Evolutionary conservation across 1,140 invertebrate genomes (phyloP), one percentile per base, ranked within the genome.

Genomic region (Drosophila biarmipes): DNA sequence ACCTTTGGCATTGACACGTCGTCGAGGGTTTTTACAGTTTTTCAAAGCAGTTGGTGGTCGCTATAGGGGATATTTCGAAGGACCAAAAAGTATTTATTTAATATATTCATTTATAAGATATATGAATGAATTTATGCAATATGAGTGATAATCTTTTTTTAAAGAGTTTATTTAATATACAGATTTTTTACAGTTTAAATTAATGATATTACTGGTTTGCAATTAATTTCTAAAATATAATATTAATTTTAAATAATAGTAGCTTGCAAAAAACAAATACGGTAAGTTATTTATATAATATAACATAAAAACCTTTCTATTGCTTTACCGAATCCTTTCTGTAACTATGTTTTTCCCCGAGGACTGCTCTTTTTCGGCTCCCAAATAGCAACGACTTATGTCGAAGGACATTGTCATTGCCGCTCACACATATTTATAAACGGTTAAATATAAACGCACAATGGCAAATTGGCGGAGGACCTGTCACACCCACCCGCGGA

Each of bases 1-100:
- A 77, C 73, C 67, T 68, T 78, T 78, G 78, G 59, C 61, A 82
- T 77, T 77, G 68, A 82, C 79, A 73, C 54, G 54, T 59, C 62
- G 59, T 66, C 56, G 35, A 54, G 51, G 42, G 56, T 40, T 37
- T 38, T 51, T 40, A 40, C 42, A 55, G 42, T 34, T 37, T 35
- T 34, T 61, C 19, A 19, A 31, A 40, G 43, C 59, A 64, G 63
- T 67, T 10, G 15, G 2, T 12, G 8, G 17, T 58, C 14, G 24
- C 5, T 24, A 24, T 24, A 24, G 5, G 5, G 24, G 24, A 24
- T 24, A 24, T 24, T 24, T 24, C 5, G 3, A 24, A 24, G 24
- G 5, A 24, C 24, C 5, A 4, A 4, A 1, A 24, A 24, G 5
- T 24, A 24, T 24, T 4, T 24, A 24, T 4, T 24, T 24, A 24